Percentiles rank a stretch among this genome's conserved stretches.
phyloP scores from a whole-genome alignment of 2,888 invertebrate genomes.

The Salticus scenicus region DNA sequence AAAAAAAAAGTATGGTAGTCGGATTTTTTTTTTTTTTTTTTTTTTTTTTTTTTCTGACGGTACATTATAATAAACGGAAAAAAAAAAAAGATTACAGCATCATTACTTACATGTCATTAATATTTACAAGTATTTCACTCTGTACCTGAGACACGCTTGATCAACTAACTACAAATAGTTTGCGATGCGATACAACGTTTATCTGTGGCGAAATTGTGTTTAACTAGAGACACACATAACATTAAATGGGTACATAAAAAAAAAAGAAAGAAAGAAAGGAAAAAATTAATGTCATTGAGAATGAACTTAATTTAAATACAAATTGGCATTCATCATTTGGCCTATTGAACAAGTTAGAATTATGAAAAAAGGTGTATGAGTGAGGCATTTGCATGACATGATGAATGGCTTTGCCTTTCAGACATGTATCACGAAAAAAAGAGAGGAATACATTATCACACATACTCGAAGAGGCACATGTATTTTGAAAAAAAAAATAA shows the following conservation, averaged over 20 bases:
- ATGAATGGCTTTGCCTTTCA: neutral
- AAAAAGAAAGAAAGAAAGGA: neutral
- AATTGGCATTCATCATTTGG: slow-evolving; percentile 19
- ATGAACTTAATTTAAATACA: slow-evolving; percentile 6
- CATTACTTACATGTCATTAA: no score
- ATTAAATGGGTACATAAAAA: neutral
- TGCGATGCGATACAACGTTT: neutral
- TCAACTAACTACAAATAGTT: neutral
- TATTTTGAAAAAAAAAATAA: no score
- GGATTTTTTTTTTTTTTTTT: no score
- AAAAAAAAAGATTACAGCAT: no score
- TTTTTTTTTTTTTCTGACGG: no score
- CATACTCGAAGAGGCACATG: no score
- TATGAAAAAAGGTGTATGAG: neutral
- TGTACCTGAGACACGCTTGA: no score
- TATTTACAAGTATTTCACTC: no score
- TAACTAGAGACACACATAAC: neutral
- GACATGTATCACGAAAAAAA: neutral
- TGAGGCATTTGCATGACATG: neutral
- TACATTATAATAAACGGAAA: no score
- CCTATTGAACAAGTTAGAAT: slow-evolving; percentile 14
- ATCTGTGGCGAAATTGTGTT: neutral
- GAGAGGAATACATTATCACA: slow-evolving; percentile 2
- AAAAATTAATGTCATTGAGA: slow-evolving; percentile 1
- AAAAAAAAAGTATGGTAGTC: no score